Evolutionary conservation across 2,888 invertebrate genomes (phyloP).

Genomic region (Latheticus oryzae): DNA sequence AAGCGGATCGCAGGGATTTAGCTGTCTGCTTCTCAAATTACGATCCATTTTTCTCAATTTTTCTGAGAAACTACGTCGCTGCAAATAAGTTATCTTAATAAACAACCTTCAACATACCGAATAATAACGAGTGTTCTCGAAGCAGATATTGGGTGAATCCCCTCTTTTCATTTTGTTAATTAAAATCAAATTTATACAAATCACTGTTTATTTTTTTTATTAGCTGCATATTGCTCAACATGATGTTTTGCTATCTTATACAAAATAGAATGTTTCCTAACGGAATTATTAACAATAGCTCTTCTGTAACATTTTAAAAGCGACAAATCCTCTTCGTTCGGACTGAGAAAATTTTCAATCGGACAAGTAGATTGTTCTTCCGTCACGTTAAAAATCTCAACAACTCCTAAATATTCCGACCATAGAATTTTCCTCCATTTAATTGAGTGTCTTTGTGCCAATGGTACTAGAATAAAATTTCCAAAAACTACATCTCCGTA

Average conservation of each 20-base stretch:
- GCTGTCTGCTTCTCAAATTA: slow-evolving; percentile 33
- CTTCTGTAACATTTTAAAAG: slow-evolving; percentile 80
- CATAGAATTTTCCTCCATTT: slow-evolving; percentile 87
- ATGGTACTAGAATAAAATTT: slow-evolving; percentile 82
- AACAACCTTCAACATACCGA: no score
- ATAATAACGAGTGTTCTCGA: no score
- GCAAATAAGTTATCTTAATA: no score
- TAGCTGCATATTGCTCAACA: slow-evolving; percentile 57
- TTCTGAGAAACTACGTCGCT: no score
- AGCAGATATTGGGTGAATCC: no score
- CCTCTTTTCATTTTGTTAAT: no score
- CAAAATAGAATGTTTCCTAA: slow-evolving; percentile 73
- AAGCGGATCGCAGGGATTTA: slow-evolving; percentile 39
- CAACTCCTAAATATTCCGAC: slow-evolving; percentile 85
- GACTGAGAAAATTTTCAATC: slow-evolving; percentile 77
- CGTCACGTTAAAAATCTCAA: slow-evolving; percentile 78
- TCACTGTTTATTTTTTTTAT: slow-evolving; percentile 21
- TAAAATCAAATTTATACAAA: no score
- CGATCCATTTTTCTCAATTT: neutral
- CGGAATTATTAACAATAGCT: slow-evolving; percentile 71
- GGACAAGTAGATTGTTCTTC: slow-evolving; percentile 67
- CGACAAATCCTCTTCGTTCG: slow-evolving; percentile 80
- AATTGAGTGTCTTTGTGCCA: slow-evolving; percentile 81
- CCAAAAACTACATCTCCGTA: slow-evolving; percentile 89
- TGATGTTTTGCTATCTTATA: slow-evolving; percentile 79